Base-by-base conservation (phyloP, 2,888 invertebrate genomes). In the Drosophila melanosoma region DNA sequence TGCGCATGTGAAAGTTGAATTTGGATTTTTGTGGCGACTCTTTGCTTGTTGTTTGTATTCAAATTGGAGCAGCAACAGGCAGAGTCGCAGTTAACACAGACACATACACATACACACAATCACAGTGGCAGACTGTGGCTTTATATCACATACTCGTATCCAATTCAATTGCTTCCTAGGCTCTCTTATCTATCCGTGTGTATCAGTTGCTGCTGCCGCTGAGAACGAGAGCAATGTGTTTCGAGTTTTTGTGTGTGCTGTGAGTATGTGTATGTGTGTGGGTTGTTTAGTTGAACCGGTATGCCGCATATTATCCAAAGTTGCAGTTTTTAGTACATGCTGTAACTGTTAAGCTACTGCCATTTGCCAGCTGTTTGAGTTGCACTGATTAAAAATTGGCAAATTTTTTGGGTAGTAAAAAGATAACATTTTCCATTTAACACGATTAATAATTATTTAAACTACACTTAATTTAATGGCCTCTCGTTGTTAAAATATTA, bases 1-100 rank as follows among this genome's bases (percentile, higher is more conserved):
- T 74, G 79, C 68, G 68, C 78, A 81, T 84, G 87, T 87, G 87
- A 87, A 87, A 87, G 87, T 87, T 87, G 88, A 82, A 82, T 77
- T 79, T 76, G 56, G 70, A 79, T 62, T 65, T 77, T 66, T 51
- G 60, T 38, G 64, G 57, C 57, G 56, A 61, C 52, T 66, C 45
- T 45, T 49, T 49, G 57, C 29, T 52, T 20, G 45, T 63, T 57
- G 42, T n/a, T 54, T 56, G 26, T 56, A 74, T 81, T 75, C 68
- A 76, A 79, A 80, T 86, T 76, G 63, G 74, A 83, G 69, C 63
- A 70, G 52, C 66, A 51, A 40, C 38, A 61, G 64, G 58, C 57
- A 51, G 56, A 66, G 23, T 10, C 8, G n/a, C 42, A 59, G 29
- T n/a, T 45, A 64, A n/a, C 51, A 61, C 48, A 51, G 36, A 58